phyloP scores from a whole-genome alignment of 2,797 vertebrate species.

The Lacerta viridis region DNA sequence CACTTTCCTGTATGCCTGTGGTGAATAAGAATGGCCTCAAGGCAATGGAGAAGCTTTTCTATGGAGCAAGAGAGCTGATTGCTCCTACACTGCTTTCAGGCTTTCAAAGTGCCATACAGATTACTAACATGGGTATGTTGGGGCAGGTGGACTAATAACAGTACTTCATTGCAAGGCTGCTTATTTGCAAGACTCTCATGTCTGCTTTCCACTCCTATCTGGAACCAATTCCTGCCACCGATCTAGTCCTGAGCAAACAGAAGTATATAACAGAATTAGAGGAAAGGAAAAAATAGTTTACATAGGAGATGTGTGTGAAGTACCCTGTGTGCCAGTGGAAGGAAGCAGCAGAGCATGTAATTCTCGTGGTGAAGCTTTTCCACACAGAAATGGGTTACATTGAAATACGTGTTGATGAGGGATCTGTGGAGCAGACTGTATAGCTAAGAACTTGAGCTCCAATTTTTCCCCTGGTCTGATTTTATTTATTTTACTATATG shows the following conservation, averaged over 20 bases:
- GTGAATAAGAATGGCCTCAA: constrained; percentile 17
- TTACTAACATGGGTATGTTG: neutral
- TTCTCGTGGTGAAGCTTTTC: neutral
- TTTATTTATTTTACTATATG: neutral
- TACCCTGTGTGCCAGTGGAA: neutral
- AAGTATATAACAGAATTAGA: neutral
- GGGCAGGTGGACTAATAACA: neutral
- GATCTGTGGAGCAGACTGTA: neutral
- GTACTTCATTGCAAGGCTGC: neutral
- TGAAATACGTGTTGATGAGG: neutral
- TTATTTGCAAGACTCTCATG: neutral
- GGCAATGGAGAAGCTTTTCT: neutral
- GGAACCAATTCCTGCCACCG: neutral
- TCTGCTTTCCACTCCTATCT: neutral
- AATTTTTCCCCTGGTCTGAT: neutral
- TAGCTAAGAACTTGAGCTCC: neutral
- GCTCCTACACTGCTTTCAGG: neutral
- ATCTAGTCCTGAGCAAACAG: neutral
- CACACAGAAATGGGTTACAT: neutral
- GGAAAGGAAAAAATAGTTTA: neutral
- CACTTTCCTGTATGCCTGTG: neutral
- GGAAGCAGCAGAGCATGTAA: neutral
- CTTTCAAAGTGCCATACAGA: neutral
- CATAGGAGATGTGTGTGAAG: neutral
- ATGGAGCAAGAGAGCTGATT: neutral